These are phyloP conservation scores for Dolomedes plantarius DNA, from an alignment of 2,888 invertebrate genomes.

Conservation along the genomic window DNA sequence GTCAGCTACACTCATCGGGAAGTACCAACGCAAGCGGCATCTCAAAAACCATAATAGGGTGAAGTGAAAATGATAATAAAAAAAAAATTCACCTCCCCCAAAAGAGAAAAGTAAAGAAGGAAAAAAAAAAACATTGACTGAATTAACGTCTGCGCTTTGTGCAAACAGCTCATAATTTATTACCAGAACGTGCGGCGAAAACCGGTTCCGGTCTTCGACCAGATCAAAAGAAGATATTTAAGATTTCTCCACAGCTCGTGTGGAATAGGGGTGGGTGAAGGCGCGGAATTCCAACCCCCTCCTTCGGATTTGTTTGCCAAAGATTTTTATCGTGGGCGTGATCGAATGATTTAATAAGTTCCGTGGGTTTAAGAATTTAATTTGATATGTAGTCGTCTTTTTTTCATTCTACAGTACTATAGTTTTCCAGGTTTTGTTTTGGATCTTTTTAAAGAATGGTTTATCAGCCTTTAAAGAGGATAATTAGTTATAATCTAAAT, in stretches of 20 bases:
- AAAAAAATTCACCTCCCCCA: too few species aligned
- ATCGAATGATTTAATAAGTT: conserved; percentile 68
- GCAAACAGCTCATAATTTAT: conserved; percentile 35
- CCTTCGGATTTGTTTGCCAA: conserved; percentile 54
- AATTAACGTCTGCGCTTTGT: not conserved
- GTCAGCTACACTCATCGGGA: too few species aligned
- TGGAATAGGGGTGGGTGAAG: not conserved
- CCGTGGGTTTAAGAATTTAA: conserved; percentile 18
- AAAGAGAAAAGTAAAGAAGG: not conserved
- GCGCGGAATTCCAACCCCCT: not conserved
- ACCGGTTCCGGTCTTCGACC: conserved; percentile 40
- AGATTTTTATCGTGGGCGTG: conserved; percentile 56
- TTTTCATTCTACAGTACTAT: too few species aligned
- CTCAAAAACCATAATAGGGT: too few species aligned
- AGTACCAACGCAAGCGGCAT: too few species aligned
- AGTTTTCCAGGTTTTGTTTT: too few species aligned
- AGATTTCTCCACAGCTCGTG: conserved; percentile 8
- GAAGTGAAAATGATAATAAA: too few species aligned
- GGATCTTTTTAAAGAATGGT: too few species aligned
- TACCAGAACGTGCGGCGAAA: conserved; percentile 35
- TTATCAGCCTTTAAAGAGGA: too few species aligned
- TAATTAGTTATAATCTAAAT: too few species aligned
- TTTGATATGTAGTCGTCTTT: not conserved
- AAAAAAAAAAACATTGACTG: not conserved
- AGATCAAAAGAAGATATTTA: conserved; percentile 49